Evolutionary conservation across 2,888 invertebrate species (phyloP).

Genomic region (Glyphotaelius pellucidus): DNA sequence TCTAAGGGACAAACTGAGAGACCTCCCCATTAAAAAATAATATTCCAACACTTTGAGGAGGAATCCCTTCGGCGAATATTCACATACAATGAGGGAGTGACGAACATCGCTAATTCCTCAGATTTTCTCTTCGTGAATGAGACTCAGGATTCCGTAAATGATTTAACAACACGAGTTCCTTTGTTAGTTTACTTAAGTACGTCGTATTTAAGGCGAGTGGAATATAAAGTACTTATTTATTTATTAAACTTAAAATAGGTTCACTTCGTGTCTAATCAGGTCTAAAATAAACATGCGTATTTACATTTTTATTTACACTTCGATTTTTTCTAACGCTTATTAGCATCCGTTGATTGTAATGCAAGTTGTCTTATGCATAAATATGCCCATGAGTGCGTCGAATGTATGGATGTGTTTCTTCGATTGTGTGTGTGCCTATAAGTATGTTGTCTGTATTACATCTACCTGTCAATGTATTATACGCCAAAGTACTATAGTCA

Average conservation of each 20-base stretch:
- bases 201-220: not conserved
- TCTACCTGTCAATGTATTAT: too few relatives aligned
- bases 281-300: too few relatives aligned
- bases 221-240: not conserved
- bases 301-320: too few relatives aligned
- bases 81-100: conserved; percentile 33
- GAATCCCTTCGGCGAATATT: conserved; percentile 35
- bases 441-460: too few relatives aligned
- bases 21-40: conserved; percentile 64
- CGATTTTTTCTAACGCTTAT: too few relatives aligned
- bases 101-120: conserved; percentile 45
- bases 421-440: too few relatives aligned
- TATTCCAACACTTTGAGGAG: conserved; percentile 43
- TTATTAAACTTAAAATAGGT: not conserved
- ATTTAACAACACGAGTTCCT: conserved; percentile 42
- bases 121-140: conserved; percentile 38
- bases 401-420: too few relatives aligned
- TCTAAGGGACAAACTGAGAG: conserved; percentile 41
- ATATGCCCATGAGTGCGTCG: too few relatives aligned
- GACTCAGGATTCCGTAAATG: conserved; percentile 37
- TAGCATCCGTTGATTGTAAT: too few relatives aligned
- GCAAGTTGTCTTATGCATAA: too few relatives aligned
- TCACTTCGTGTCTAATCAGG: too few relatives aligned
- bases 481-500: too few relatives aligned
- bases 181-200: conserved; percentile 42